Evolutionary conservation across 2,888 invertebrate genomes (phyloP), one percentile per base, ranked within the genome.

Genomic region (Drepana falcataria): DNA sequence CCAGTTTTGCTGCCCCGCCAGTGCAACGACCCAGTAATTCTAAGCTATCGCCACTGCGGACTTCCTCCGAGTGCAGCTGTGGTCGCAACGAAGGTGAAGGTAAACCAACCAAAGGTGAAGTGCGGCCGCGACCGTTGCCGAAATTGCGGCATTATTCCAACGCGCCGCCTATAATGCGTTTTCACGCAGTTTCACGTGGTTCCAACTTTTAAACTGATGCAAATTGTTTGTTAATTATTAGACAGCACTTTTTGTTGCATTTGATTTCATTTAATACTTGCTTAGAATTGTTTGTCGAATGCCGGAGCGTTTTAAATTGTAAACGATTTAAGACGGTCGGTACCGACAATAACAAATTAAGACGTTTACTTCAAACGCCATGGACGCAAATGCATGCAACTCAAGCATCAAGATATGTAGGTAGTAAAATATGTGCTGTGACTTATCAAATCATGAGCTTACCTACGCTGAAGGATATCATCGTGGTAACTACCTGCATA

Each of bases 1-100:
- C 64, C 59, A 73, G 85, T 88, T 87, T 87, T 88, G 79, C 87
- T 87, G 78, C 84, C 83, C 83, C 84, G 79, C 71, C 66, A 68
- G 78, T 76, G 77, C 78, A 80, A 77, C 77, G 77, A 79, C 76
- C 78, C 71, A 68, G 59, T 62, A 64, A 60, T 59, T 53, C 51
- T 59, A 60, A 61, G 65, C 65, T 60, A 68, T 59, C 56, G 52
- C 55, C 53, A 54, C 49, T 55, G 51, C 58, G 62, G 61, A 66
- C 65, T 72, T 73, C 73, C 69, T 69, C 59, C 56, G 56, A 54
- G 60, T 60, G 65, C 65, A 63, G 65, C 63, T 66, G 58, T 55
- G 62, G 58, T 64, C 61, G 48, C 62, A 58, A 68, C 72, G 73
- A 81, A 83, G 85, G 83, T 85, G 82, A 85, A 85, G 85, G 85